Evolutionary conservation across 2,888 invertebrate species (phyloP).

Genomic region (Nezara viridula): DNA sequence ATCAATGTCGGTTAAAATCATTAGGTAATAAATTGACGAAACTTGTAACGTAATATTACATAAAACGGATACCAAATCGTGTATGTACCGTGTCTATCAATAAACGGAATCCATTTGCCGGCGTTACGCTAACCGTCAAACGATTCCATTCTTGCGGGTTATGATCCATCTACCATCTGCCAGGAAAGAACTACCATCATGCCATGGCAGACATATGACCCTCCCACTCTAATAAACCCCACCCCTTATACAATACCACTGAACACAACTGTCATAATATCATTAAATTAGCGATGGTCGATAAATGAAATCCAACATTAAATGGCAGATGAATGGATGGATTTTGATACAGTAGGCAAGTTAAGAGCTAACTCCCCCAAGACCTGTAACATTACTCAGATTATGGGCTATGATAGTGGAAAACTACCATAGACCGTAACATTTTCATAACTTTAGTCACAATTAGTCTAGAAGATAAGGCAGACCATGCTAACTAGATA

Average conservation of each 20-base stretch:
- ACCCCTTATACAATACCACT: not conserved
- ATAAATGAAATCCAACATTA: not conserved
- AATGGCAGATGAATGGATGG: not conserved
- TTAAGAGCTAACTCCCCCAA: not conserved
- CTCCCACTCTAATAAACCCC: not conserved
- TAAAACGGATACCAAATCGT: not conserved
- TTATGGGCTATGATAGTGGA: not conserved
- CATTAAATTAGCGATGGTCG: not conserved
- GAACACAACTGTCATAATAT: not conserved
- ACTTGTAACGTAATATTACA: not conserved
- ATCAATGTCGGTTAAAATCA: not conserved
- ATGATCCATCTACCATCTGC: not conserved
- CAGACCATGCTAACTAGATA: slow-evolving; percentile 22
- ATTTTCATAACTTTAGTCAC: slow-evolving; percentile 13
- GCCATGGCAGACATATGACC: not conserved
- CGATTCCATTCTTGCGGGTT: not conserved
- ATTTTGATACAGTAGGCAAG: not conserved
- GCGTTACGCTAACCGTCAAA: not conserved
- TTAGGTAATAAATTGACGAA: not conserved
- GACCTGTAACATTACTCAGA: not conserved
- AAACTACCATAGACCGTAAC: not conserved
- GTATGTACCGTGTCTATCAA: not conserved
- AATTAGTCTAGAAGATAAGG: slow-evolving; percentile 13
- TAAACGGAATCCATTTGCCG: not conserved
- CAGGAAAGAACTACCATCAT: not conserved